Conservation (phyloP, 1,140 invertebrate species). For the Trigoniulus corallinus region DNA sequence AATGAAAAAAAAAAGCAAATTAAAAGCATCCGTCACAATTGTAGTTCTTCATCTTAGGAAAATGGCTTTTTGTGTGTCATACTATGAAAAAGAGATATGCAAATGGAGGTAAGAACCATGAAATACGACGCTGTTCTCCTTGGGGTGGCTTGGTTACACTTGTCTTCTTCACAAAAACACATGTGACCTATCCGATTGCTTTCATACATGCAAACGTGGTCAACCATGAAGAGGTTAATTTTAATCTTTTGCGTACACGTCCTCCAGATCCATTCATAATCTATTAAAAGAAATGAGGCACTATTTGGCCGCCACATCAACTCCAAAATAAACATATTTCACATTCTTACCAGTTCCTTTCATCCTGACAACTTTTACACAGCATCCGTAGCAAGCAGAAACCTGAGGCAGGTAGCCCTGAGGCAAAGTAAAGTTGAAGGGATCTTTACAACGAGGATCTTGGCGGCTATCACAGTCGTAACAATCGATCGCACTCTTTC, state of each 20-base stretch:
- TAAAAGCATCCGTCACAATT: no score
- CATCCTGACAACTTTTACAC: conserved; percentile 84
- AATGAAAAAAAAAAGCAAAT: no score
- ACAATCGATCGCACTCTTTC: no score
- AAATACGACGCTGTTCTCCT: no score
- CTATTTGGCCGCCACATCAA: no score
- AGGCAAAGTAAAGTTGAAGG: conserved; percentile 76
- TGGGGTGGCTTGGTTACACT: no score
- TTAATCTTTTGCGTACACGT: conserved; percentile 82
- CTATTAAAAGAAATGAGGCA: no score
- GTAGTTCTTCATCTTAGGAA: no score
- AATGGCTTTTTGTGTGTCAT: no score
- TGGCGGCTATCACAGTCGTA: conserved; percentile 86
- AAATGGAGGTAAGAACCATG: no score
- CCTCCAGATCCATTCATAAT: conserved; percentile 67
- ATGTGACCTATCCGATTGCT: conserved; percentile 89
- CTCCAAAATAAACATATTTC: background rate
- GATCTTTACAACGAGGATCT: conserved; percentile 71
- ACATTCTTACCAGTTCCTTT: conserved; percentile 64
- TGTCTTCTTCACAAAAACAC: conserved; percentile 95
- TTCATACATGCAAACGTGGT: conserved; percentile 96
- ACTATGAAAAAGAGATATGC: no score
- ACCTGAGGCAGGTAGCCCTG: conserved; percentile 64
- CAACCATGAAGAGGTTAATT: conserved; percentile 93
- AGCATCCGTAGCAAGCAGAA: conserved; percentile 77